These are phyloP conservation scores for Gallinago jamesoni DNA, from an alignment of 2,113 vertebrate species.

Conservation along the genomic window DNA sequence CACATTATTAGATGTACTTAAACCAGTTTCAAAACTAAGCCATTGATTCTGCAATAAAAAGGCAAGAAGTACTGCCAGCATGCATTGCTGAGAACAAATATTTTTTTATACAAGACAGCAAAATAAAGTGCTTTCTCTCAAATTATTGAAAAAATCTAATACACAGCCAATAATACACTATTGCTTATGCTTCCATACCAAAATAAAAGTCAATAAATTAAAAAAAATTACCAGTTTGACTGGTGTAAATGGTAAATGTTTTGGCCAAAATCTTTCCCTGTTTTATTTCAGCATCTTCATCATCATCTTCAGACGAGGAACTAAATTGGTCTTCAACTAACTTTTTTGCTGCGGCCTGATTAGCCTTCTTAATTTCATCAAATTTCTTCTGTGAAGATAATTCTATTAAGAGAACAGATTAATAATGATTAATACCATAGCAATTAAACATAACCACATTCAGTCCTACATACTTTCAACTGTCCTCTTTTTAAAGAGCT, in stretches of 20 bases:
- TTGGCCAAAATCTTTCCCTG: slow-evolving; percentile 86
- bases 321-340: slow-evolving; percentile 80
- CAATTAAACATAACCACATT: background rate
- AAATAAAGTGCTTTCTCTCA: background rate
- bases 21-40: background rate
- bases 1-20: background rate
- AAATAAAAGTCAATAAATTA: background rate
- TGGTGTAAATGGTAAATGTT: slow-evolving; percentile 89
- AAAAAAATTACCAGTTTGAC: slow-evolving; percentile 84
- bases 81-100: background rate
- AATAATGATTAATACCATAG: background rate
- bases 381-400: slow-evolving; percentile 83
- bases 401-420: slow-evolving; percentile 65
- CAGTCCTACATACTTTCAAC: background rate
- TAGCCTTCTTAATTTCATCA: slow-evolving; percentile 90
- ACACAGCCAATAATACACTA: background rate
- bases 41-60: background rate
- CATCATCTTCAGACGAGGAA: slow-evolving; percentile 87
- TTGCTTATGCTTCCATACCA: background rate
- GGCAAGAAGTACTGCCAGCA: background rate
- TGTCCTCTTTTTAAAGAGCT: background rate
- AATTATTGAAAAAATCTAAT: background rate
- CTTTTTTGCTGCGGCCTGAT: slow-evolving; percentile 88
- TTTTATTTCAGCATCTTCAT: slow-evolving; percentile 82
- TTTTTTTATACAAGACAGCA: background rate